These are phyloP conservation scores for Austrofundulus limnaeus DNA, from an alignment of 2,113 vertebrate species.

Conservation along the genomic window DNA sequence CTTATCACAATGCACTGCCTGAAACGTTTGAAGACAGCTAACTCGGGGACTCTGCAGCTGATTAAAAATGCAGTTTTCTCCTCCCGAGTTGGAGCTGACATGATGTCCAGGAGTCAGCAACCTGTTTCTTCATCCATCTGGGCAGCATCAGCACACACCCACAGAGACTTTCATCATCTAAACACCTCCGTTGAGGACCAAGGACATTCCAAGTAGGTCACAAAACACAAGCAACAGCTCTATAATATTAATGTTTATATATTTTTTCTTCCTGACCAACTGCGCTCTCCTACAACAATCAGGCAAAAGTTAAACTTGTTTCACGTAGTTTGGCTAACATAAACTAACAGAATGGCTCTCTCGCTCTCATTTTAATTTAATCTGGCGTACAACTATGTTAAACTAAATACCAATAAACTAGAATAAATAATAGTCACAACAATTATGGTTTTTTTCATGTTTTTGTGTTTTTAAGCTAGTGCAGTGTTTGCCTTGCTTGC, in stretches of 20 bases:
- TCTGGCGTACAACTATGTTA: too few relatives aligned
- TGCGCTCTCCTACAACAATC: neutral
- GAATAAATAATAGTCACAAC: too few relatives aligned
- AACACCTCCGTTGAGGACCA: constrained; percentile 50
- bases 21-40: constrained; percentile 67
- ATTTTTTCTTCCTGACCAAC: neutral
- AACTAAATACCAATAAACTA: too few relatives aligned
- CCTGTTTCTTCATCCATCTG: constrained; percentile 50
- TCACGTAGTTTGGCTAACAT: too few relatives aligned
- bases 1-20: constrained; percentile 73
- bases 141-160: constrained; percentile 62
- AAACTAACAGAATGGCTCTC: too few relatives aligned
- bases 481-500: too few relatives aligned
- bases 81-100: constrained; percentile 54
- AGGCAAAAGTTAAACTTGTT: too few relatives aligned
- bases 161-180: constrained; percentile 58
- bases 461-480: too few relatives aligned
- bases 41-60: constrained; percentile 57
- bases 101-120: constrained; percentile 53
- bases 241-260: neutral
- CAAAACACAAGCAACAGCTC: neutral
- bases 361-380: too few relatives aligned
- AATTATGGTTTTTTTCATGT: too few relatives aligned
- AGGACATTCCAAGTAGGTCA: constrained; percentile 67
- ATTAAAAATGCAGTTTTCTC: constrained; percentile 64